A percentile compares a stretch with the other conserved stretches of the same genome.
phyloP scores from a whole-genome alignment of 2,113 vertebrate species.

The Thamnaconus septentrionalis region DNA sequence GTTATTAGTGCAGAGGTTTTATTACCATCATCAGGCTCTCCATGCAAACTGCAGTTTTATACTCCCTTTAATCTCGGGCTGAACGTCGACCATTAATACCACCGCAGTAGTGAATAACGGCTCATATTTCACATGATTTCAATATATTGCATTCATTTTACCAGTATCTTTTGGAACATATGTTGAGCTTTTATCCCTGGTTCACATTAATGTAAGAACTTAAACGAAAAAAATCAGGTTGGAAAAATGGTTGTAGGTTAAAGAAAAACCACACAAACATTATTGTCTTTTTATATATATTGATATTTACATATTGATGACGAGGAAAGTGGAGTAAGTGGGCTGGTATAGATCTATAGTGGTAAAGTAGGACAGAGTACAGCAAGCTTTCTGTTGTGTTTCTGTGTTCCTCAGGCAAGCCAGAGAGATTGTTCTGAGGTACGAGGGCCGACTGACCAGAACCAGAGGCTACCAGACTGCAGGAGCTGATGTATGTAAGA shows the following conservation, averaged over 20 bases:
- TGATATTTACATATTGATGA: no score
- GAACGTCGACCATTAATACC: slow-evolving; percentile 51
- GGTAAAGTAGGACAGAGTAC: no score
- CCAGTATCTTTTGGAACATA: no score
- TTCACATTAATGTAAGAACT: no score
- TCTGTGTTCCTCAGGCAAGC: slow-evolving; percentile 80
- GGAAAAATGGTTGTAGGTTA: no score
- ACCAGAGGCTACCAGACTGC: slow-evolving; percentile 97
- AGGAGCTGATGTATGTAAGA: slow-evolving; percentile 86
- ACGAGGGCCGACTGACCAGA: slow-evolving; percentile 92
- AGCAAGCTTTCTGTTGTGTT: not conserved
- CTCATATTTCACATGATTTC: slow-evolving; percentile 29
- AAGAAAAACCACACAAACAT: no score
- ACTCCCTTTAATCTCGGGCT: slow-evolving; percentile 54
- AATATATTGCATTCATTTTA: slow-evolving; percentile 11
- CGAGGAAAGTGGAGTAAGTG: no score
- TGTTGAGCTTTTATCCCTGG: no score
- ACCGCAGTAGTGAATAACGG: slow-evolving; percentile 17
- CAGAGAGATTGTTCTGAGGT: slow-evolving; percentile 90
- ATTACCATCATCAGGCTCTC: slow-evolving; percentile 61
- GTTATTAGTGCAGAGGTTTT: slow-evolving; percentile 62
- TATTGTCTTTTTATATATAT: no score
- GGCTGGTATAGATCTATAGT: no score
- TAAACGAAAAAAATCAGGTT: no score
- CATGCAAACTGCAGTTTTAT: slow-evolving; percentile 64